Conservation (phyloP, 1,140 invertebrate species). For the Drosophila carrolli region DNA sequence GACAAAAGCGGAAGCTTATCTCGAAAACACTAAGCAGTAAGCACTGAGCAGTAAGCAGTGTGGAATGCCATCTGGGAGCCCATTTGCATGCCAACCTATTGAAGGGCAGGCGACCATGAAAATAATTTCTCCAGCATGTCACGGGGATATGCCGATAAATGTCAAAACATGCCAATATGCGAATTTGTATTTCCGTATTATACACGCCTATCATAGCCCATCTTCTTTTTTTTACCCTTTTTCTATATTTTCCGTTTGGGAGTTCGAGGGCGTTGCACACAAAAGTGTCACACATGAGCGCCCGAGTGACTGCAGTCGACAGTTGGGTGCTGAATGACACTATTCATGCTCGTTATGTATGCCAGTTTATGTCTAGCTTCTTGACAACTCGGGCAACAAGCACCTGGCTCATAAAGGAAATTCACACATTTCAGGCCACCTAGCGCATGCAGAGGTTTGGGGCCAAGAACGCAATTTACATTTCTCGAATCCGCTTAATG, state of each 20-base stretch:
- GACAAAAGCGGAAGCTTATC: slow-evolving; percentile 77
- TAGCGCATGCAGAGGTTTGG: slow-evolving; percentile 3
- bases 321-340: slow-evolving; percentile 28
- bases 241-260: slow-evolving; percentile 2
- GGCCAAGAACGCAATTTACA: slow-evolving; percentile 3
- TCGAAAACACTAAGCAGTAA: slow-evolving; percentile 13
- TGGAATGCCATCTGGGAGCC: slow-evolving; percentile 15
- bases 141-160: slow-evolving; percentile 62
- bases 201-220: neutral
- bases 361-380: slow-evolving; percentile 52
- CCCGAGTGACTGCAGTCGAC: slow-evolving; percentile 50
- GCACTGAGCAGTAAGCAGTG: neutral
- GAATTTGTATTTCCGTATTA: slow-evolving; percentile 14
- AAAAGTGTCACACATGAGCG: slow-evolving; percentile 72
- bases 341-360: slow-evolving; percentile 60
- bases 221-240: neutral
- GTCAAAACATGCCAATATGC: slow-evolving; percentile 67
- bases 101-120: slow-evolving; percentile 71
- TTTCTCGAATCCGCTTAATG: slow-evolving; percentile 27
- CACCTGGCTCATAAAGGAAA: slow-evolving; percentile 22
- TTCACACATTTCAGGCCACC: slow-evolving; percentile 14
- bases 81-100: slow-evolving; percentile 66
- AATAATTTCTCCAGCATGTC: slow-evolving; percentile 65
- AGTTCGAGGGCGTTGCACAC: slow-evolving; percentile 57
- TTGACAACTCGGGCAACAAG: slow-evolving; percentile 27